A percentile compares a stretch with the other conserved stretches of the same genome.
phyloP scores from a whole-genome alignment of 2,888 invertebrate species.

The Noctua comes region DNA sequence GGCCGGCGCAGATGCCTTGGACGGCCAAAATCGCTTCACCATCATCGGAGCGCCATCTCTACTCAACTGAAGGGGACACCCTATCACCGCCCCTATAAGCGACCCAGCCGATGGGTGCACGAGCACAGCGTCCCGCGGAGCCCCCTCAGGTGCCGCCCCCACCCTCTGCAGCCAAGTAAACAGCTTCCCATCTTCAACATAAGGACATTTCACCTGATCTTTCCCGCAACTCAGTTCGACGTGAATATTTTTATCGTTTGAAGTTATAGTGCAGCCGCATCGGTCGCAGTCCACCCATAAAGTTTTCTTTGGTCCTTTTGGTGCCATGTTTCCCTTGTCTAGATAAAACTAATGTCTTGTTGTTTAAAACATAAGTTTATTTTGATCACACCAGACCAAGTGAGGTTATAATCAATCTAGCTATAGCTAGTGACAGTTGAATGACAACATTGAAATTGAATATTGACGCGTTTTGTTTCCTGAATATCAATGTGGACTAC shows the following conservation, averaged over 20 bases:
- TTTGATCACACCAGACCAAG: constrained; percentile 12
- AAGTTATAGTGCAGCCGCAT: constrained; percentile 89
- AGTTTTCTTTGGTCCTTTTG: constrained; percentile 89
- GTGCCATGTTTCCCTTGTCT: constrained; percentile 72
- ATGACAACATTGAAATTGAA: constrained; percentile 15
- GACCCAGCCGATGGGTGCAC: constrained; percentile 84
- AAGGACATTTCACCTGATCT: constrained; percentile 86
- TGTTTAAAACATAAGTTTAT: constrained; percentile 17
- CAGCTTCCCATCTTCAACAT: constrained; percentile 77
- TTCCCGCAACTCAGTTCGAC: constrained; percentile 87
- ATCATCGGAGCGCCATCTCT: constrained; percentile 82
- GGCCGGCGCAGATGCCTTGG: constrained; percentile 84
- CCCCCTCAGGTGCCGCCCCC: constrained; percentile 79
- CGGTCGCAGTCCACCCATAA: constrained; percentile 92
- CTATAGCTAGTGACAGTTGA: background rate
- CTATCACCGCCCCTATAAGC: constrained; percentile 84
- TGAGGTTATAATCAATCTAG: constrained; percentile 44
- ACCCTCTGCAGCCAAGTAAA: constrained; percentile 84
- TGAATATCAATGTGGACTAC: background rate
- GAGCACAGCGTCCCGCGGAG: constrained; percentile 83
- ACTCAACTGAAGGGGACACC: constrained; percentile 80
- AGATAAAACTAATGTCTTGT: background rate
- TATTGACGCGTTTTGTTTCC: background rate
- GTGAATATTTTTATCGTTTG: constrained; percentile 91
- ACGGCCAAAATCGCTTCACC: constrained; percentile 87